phyloP scores from a whole-genome alignment of 1,140 invertebrate genomes.

The Laupala kohalensis region DNA sequence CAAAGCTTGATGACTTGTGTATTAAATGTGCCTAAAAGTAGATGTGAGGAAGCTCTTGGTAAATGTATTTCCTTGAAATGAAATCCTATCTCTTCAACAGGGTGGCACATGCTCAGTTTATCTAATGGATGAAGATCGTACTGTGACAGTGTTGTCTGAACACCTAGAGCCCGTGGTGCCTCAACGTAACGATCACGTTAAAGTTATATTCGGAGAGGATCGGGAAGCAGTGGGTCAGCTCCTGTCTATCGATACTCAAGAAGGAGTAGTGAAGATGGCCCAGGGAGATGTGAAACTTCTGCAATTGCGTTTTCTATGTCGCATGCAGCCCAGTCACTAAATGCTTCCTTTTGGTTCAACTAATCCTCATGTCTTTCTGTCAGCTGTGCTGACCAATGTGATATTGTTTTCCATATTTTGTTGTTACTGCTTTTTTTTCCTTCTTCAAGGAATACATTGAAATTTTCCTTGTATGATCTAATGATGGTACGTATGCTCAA shows the following conservation, averaged over 20 bases:
- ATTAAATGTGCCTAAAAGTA: not conserved
- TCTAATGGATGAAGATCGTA: constrained; percentile 67
- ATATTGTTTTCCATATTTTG: no score
- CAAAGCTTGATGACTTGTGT: not conserved
- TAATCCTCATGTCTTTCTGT: no score
- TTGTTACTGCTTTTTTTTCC: no score
- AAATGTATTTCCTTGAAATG: not conserved
- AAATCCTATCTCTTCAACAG: constrained; percentile 26
- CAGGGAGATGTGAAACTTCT: constrained; percentile 53
- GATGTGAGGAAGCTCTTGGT: not conserved
- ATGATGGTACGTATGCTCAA: no score
- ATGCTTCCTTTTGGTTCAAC: not conserved
- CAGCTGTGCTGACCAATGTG: no score
- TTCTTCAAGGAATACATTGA: no score
- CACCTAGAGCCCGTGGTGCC: constrained; percentile 82
- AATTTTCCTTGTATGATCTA: no score
- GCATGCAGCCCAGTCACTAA: constrained; percentile 23
- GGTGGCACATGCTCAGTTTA: constrained; percentile 81
- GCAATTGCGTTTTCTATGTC: constrained; percentile 54
- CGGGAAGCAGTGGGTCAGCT: constrained; percentile 75
- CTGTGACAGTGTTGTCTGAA: constrained; percentile 72
- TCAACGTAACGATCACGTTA: constrained; percentile 69
- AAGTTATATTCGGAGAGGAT: constrained; percentile 82
- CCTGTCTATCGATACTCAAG: constrained; percentile 70
- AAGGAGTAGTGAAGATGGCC: constrained; percentile 66